Evolutionary conservation across 2,797 vertebrate genomes (phyloP).

Genomic region (Sebastes aleutianus): DNA sequence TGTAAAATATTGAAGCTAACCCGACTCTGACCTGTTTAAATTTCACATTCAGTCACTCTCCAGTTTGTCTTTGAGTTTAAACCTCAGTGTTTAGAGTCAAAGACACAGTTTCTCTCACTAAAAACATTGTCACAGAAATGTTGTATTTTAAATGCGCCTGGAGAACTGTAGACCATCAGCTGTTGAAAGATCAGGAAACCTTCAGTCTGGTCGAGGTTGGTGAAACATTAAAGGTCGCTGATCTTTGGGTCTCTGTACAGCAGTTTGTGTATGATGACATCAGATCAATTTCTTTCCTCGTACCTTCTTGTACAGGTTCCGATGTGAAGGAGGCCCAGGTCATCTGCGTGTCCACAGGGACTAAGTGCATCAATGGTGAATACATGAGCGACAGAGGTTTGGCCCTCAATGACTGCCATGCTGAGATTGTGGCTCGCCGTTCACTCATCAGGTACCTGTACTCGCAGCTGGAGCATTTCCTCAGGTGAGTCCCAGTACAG

Average conservation of each 20-base stretch:
- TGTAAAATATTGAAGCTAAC: neutral
- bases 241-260: neutral
- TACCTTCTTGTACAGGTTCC: conserved; percentile 76
- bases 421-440: conserved; percentile 92
- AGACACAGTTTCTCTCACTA: neutral
- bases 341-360: conserved; percentile 94
- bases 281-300: neutral
- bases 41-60: neutral
- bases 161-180: neutral
- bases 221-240: neutral
- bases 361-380: conserved; percentile 96
- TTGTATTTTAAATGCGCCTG: neutral
- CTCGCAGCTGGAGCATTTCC: conserved; percentile 89
- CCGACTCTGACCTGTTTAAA: neutral
- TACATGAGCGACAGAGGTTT: conserved; percentile 95
- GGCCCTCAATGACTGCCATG: conserved; percentile 95
- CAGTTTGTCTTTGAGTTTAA: neutral
- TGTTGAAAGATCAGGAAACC: neutral
- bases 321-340: conserved; percentile 94
- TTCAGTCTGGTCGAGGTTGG: neutral
- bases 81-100: neutral
- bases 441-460: conserved; percentile 93
- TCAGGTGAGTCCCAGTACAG: conserved; percentile 81
- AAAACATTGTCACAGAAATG: neutral
- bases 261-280: neutral